Conservation (phyloP, 2,888 invertebrate genomes). For the Agrochola macilenta region DNA sequence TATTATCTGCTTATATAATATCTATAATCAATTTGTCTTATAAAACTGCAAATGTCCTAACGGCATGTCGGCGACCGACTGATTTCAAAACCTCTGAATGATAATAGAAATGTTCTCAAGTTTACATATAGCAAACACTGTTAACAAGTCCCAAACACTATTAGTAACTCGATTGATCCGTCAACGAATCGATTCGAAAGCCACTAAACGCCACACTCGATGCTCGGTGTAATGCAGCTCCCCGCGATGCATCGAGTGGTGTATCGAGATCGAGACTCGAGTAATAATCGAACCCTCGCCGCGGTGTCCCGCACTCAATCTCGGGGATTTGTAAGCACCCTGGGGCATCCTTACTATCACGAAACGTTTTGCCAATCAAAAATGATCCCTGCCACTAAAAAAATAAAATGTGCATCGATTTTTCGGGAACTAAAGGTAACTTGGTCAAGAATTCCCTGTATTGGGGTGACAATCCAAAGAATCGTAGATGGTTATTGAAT, state of each 20-base stretch:
- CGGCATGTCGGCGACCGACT: neutral
- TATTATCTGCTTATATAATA: neutral
- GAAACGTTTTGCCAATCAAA: constrained; percentile 63
- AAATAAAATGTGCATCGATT: constrained; percentile 57
- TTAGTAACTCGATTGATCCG: constrained; percentile 71
- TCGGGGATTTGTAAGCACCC: constrained; percentile 83
- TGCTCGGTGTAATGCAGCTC: constrained; percentile 81
- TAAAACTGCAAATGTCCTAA: neutral
- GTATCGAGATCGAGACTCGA: constrained; percentile 85
- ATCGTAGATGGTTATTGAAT: constrained; percentile 87
- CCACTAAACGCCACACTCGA: constrained; percentile 70
- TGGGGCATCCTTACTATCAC: constrained; percentile 61
- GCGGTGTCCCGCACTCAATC: constrained; percentile 86
- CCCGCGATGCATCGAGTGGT: constrained; percentile 86
- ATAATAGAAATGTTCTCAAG: constrained; percentile 19
- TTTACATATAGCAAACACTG: constrained; percentile 41
- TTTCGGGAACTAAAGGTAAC: constrained; percentile 36
- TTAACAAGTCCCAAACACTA: constrained; percentile 57
- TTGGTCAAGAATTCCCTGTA: constrained; percentile 75
- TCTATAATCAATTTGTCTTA: too few species aligned
- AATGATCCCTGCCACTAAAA: constrained; percentile 66
- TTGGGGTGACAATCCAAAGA: constrained; percentile 88
- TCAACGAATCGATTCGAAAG: constrained; percentile 78
- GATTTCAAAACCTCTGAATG: constrained; percentile 13
- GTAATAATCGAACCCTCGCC: constrained; percentile 86